Evolutionary conservation across 2,888 invertebrate species (phyloP).

Genomic region (Brachyptera putata): DNA sequence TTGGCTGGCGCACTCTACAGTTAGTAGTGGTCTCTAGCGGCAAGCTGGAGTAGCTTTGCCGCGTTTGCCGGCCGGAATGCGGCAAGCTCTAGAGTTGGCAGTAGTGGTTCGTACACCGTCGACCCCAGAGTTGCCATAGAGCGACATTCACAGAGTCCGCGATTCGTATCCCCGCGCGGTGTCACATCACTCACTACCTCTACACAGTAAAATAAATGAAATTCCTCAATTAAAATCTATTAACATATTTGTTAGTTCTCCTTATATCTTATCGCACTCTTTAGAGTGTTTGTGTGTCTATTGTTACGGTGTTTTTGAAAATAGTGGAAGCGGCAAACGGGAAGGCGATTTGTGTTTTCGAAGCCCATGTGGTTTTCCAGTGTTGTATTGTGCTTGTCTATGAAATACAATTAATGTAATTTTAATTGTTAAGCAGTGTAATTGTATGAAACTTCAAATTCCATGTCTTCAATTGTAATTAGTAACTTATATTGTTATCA

Average conservation of each 20-base stretch:
- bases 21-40: not conserved
- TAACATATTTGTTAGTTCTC: not conserved
- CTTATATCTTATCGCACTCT: not conserved
- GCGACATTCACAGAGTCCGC: not conserved
- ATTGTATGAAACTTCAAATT: conserved; percentile 9
- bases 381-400: not conserved
- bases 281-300: not conserved
- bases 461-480: conserved; percentile 13
- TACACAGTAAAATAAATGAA: not conserved
- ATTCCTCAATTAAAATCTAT: not conserved
- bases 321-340: not conserved
- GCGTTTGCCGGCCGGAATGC: not conserved
- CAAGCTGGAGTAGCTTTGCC: not conserved
- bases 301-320: conserved; percentile 7
- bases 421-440: not conserved
- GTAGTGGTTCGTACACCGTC: not conserved
- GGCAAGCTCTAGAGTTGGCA: not conserved
- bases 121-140: not conserved
- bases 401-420: not conserved
- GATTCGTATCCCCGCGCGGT: not conserved
- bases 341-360: no score
- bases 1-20: not conserved
- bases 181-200: conserved; percentile 4
- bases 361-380: not conserved
- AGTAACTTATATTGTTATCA: conserved; percentile 1